Percentiles rank a stretch among this genome's conserved stretches.
These are phyloP conservation scores for Cotesia congregata DNA, from an alignment of 2,888 invertebrate genomes.

Conservation along the genomic window DNA sequence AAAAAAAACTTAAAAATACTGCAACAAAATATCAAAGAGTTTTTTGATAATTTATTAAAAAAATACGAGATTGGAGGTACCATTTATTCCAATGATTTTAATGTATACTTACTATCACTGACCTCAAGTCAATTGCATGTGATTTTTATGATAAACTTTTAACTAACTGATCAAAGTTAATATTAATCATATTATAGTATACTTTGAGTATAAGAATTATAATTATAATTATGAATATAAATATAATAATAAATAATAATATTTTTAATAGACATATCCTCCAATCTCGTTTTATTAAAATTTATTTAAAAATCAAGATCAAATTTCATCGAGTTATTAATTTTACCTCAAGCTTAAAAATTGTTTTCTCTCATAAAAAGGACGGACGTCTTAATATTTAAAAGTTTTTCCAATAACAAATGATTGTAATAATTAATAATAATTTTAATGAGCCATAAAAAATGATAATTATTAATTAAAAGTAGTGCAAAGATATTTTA, in stretches of 20 bases:
- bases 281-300: slow-evolving; percentile 13
- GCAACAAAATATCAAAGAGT: too few relatives aligned
- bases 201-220: slow-evolving; percentile 10
- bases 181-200: slow-evolving; percentile 7
- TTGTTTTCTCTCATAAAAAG: not conserved
- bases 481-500: slow-evolving; percentile 33
- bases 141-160: slow-evolving; percentile 1
- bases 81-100: slow-evolving; percentile 3
- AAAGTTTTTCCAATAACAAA: not conserved
- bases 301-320: slow-evolving; percentile 22
- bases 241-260: slow-evolving; percentile 16
- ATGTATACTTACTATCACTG: slow-evolving; percentile 1
- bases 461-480: slow-evolving; percentile 17
- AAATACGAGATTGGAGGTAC: slow-evolving; percentile 4
- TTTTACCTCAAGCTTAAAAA: not conserved
- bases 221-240: slow-evolving; percentile 19
- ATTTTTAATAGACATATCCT: slow-evolving; percentile 19
- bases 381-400: not conserved
- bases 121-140: not conserved
- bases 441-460: slow-evolving; percentile 37
- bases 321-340: not conserved
- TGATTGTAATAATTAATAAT: slow-evolving; percentile 18
- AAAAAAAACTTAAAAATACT: too few relatives aligned
- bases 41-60: not conserved
- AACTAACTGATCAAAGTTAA: not conserved